Base-by-base conservation (phyloP, 2,113 vertebrate species). In the Lipophrys pholis region DNA sequence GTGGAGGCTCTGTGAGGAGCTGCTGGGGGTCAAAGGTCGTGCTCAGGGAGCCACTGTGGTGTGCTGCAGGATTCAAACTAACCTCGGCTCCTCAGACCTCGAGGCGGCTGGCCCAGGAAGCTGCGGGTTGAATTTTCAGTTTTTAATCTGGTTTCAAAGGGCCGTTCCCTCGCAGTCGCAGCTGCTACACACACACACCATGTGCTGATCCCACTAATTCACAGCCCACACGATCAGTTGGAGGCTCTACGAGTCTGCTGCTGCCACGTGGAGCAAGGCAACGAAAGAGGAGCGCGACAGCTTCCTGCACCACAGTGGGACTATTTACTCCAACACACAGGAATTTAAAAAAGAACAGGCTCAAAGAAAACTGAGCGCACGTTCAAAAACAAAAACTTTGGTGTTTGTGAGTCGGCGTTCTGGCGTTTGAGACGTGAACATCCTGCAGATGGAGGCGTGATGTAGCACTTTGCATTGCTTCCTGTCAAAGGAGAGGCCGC, bases 121-220 rank as follows among this genome's bases (percentile, higher is more conserved):
- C n/a, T n/a, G n/a, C n/a, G n/a, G n/a, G n/a, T n/a, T n/a, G n/a
- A n/a, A n/a, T n/a, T n/a, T n/a, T n/a, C n/a, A n/a, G n/a, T n/a
- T n/a, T n/a, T n/a, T 30, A 4, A 30, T 30, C 21, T 30, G 21
- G 21, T 2, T 30, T 30, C 21, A 30, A 30, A 30, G 21, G 21
- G 21, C 21, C 2, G n/a, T n/a, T n/a, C n/a, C n/a, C n/a, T n/a
- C n/a, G 21, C 21, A 30, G 21, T 4, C 45, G 73, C 82, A 80
- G 66, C 79, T 84, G 79, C 65, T 81, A 74, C 53, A 60, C 76
- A 38, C 76, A 38, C 15, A 1, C 9, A 82, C 68, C 76, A 66
- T 69, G 82, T 65, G 70, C n/a, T 49, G 70, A 57, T 30, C 45
- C 41, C 21, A 9, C 46, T 16, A 45, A 75, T 15, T 61, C 75